phyloP scores from a whole-genome alignment of 2,888 invertebrate genomes.

The Antitype chi region DNA sequence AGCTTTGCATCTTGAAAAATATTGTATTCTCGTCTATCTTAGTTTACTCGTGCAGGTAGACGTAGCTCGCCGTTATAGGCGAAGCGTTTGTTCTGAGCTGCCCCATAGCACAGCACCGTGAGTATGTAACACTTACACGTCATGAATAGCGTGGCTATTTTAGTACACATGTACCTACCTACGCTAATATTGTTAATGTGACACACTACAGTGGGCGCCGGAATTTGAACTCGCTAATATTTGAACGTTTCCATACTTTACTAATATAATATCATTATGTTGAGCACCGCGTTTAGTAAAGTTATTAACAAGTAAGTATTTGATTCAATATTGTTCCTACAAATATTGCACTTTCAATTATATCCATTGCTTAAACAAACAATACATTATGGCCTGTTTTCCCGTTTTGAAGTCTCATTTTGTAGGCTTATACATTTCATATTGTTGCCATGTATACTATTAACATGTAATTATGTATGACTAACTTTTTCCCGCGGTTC shows the following conservation, averaged over 20 bases:
- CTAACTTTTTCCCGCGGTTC: too few relatives aligned
- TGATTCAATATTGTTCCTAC: constrained; percentile 18
- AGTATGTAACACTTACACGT: neutral
- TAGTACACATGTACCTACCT: constrained; percentile 11
- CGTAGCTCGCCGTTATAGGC: neutral
- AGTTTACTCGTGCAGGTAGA: neutral
- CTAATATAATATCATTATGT: constrained; percentile 1
- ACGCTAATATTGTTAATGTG: neutral
- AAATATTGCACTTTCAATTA: neutral
- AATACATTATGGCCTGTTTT: neutral
- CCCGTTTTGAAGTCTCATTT: constrained; percentile 1
- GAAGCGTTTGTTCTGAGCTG: neutral
- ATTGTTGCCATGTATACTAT: neutral
- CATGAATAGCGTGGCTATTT: constrained; percentile 1
- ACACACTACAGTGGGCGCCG: neutral
- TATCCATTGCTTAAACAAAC: neutral
- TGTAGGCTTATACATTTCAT: neutral
- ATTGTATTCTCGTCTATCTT: neutral
- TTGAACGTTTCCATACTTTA: constrained; percentile 1
- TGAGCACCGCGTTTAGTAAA: neutral
- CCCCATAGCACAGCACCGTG: neutral
- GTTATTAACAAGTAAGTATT: neutral
- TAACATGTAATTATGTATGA: neutral
- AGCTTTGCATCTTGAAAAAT: neutral
- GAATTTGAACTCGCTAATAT: neutral